phyloP scores from a whole-genome alignment of 2,797 vertebrate species.

The Setipinna tenuifilis region DNA sequence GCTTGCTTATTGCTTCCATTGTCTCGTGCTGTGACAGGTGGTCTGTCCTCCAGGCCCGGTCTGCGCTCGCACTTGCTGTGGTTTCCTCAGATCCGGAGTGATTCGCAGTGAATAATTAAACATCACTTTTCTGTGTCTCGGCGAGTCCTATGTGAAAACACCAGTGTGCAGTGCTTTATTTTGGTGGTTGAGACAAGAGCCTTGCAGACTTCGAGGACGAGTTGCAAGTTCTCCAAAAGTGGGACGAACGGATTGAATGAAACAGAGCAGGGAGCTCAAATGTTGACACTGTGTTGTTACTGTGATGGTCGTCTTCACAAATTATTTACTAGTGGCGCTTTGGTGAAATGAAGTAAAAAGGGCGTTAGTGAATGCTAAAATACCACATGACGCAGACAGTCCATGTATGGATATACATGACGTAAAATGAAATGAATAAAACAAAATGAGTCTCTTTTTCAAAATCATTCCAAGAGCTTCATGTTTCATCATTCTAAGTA shows the following conservation, averaged over 20 bases:
- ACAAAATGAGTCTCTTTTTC: not conserved
- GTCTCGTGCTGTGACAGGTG: not conserved
- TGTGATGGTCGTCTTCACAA: not conserved
- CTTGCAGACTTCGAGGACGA: not conserved
- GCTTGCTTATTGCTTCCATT: not conserved
- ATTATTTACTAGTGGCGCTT: not conserved
- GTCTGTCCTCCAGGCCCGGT: not conserved
- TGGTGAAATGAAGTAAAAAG: not conserved
- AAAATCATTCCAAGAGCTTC: not conserved
- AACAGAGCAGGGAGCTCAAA: not conserved
- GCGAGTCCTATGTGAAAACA: slow-evolving; percentile 24
- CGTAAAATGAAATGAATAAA: not conserved
- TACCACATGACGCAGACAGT: not conserved
- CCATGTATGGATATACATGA: not conserved
- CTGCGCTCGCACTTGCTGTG: slow-evolving; percentile 23
- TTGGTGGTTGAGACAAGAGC: slow-evolving; percentile 28
- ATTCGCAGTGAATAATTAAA: slow-evolving; percentile 52
- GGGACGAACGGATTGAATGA: not conserved
- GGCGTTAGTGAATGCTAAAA: not conserved
- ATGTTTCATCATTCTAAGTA: not conserved
- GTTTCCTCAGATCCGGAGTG: slow-evolving; percentile 16
- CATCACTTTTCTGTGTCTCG: slow-evolving; percentile 1
- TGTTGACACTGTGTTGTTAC: not conserved
- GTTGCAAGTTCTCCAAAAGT: not conserved
- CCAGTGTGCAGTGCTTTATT: not conserved